A percentile compares a stretch with the other conserved stretches of the same genome.
These are phyloP conservation scores for Odontocolon sp. DNA, from an alignment of 2,888 invertebrate species.

Conservation along the genomic window DNA sequence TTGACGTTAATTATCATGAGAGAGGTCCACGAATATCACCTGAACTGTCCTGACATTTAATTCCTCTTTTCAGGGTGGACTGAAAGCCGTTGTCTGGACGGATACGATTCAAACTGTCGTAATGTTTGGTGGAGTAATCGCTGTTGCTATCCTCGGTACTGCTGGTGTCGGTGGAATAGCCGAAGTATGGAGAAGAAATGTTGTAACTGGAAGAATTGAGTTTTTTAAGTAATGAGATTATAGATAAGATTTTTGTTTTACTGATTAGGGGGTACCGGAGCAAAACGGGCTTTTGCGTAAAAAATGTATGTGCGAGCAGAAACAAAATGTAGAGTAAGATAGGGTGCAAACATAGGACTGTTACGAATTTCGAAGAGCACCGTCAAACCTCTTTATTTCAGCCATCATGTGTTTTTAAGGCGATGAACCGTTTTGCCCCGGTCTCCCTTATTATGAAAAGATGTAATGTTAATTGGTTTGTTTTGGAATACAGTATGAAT, in stretches of 20 bases:
- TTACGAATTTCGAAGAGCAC: no score
- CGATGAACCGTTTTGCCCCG: no score
- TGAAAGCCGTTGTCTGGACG: constrained; percentile 92
- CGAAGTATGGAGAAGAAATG: constrained; percentile 85
- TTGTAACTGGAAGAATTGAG: constrained; percentile 85
- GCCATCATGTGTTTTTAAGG: no score
- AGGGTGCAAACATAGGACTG: no score
- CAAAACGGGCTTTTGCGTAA: no score
- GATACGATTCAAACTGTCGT: constrained; percentile 89
- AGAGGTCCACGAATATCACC: not conserved
- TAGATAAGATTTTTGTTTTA: constrained; percentile 58
- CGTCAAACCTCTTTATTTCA: no score
- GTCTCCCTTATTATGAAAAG: not conserved
- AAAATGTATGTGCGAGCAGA: no score
- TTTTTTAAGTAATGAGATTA: constrained; percentile 87
- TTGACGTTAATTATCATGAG: constrained; percentile 75
- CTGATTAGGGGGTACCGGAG: constrained; percentile 27
- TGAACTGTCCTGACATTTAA: constrained; percentile 8
- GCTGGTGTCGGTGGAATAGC: constrained; percentile 85
- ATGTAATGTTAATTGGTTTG: no score
- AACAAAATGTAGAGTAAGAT: constrained; percentile 38
- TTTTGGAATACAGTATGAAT: constrained; percentile 84
- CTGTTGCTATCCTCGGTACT: constrained; percentile 86
- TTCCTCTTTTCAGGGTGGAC: constrained; percentile 84
- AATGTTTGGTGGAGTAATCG: constrained; percentile 87